phyloP scores from a whole-genome alignment of 2,113 vertebrate genomes.

The Atractosteus spatula region DNA sequence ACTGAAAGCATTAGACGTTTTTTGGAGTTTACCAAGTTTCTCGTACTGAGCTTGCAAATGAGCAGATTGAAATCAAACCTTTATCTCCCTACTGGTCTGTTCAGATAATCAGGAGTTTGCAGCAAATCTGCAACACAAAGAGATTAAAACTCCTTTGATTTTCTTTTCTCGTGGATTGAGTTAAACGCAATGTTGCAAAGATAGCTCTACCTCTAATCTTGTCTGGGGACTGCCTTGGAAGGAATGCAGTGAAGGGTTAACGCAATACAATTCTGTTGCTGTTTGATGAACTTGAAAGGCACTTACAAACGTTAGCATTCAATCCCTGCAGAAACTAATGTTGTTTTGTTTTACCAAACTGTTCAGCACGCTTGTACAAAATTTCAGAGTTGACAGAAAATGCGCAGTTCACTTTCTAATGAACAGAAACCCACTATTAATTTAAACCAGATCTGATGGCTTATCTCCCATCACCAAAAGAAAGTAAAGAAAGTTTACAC shows the following conservation, averaged over 20 bases:
- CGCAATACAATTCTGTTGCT: slow-evolving; percentile 24
- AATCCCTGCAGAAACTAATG: slow-evolving; percentile 2
- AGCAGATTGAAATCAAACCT: slow-evolving; percentile 35
- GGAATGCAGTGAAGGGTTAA: slow-evolving; percentile 23
- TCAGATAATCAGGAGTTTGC: slow-evolving; percentile 33
- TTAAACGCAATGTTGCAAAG: slow-evolving; percentile 21
- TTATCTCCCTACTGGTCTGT: slow-evolving; percentile 31
- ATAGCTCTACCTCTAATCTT: slow-evolving; percentile 29
- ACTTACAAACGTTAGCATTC: slow-evolving; percentile 32
- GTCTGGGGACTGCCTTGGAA: slow-evolving; percentile 20
- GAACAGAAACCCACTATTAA: too few relatives aligned
- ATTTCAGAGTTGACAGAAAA: too few relatives aligned
- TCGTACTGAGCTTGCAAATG: slow-evolving; percentile 1
- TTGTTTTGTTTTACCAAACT: too few relatives aligned
- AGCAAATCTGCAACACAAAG: slow-evolving; percentile 8
- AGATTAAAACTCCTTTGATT: slow-evolving; percentile 43
- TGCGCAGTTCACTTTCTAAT: too few relatives aligned
- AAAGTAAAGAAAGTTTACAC: too few relatives aligned
- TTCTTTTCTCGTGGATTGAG: slow-evolving; percentile 31
- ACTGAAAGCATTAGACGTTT: not conserved
- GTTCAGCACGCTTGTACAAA: too few relatives aligned
- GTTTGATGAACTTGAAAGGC: slow-evolving; percentile 36
- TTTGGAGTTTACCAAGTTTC: not conserved
- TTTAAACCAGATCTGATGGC: too few relatives aligned
- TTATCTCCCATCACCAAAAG: too few relatives aligned